Evolutionary conservation across 2,888 invertebrate genomes (phyloP), one percentile per base, ranked within the genome.

Genomic region (Andrena camellia): DNA sequence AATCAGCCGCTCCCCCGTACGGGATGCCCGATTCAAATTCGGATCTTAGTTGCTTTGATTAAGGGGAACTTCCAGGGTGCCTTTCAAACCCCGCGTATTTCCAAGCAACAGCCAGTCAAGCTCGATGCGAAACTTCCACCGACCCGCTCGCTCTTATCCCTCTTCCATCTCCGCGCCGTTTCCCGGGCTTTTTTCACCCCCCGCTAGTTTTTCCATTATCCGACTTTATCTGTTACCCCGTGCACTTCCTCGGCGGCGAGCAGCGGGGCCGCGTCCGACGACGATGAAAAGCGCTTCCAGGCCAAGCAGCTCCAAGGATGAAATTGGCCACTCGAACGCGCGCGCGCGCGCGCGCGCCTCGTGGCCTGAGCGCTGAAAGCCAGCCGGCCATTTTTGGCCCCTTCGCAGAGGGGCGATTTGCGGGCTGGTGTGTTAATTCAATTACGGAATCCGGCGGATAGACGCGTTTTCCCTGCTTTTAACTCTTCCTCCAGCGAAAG

Each of bases 201-300:
- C 23, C 29, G 50, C 70, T 72, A 63, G 78, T 66, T 78, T 81
- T 82, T 78, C 73, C 70, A 83, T 81, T 83, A 72, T 82, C 73
- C 59, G 54, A 48, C 62, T 82, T 82, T 82, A 82, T 82, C 82
- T 82, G 80, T 68, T 68, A 26, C 42, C 42, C 68, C 60, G 63
- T 59, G 69, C 35, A 29, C 66, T 75, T 66, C 68, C 67, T 82
- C 50, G 42, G 23, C 62, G 75, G 42, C 13, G 66, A 66, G 59
- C 26, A 62, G 64, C 69, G 59, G 68, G 70, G 60, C 52, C 66
- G 70, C 54, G 52, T 64, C 48, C 42, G 70, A 77, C 60, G 54
- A 52, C 50, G 68, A 23, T 2, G 26, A 26, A 26, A 33, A 59
- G 17, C 35, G n/a, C 23, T 31, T 5, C 3, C 23, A 20, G 66